Evolutionary conservation across 2,797 vertebrate species (phyloP).

Genomic region (Rhadinocentrus ornatus): DNA sequence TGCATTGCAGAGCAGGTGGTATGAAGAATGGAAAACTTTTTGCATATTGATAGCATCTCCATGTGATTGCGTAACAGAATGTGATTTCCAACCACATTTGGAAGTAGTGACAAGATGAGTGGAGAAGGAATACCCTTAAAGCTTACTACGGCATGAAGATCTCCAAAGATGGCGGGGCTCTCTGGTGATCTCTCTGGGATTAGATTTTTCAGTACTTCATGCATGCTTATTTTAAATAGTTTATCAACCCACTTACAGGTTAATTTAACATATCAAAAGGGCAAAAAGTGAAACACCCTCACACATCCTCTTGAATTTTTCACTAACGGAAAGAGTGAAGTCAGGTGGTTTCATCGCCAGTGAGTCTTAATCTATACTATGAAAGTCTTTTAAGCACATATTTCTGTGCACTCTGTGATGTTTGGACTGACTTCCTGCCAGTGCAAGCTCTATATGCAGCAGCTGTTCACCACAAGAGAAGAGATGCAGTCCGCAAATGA

Average conservation of each 20-base stretch:
- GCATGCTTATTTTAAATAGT: not conserved
- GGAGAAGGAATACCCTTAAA: constrained; percentile 59
- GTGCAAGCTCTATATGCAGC: constrained; percentile 63
- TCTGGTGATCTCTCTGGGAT: not conserved
- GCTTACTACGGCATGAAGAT: not conserved
- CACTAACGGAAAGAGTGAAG: constrained; percentile 50
- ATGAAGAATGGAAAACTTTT: constrained; percentile 60
- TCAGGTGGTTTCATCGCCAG: constrained; percentile 50
- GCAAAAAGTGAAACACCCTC: constrained; percentile 13
- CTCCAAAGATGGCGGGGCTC: constrained; percentile 1
- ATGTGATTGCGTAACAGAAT: constrained; percentile 69
- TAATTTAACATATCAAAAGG: not conserved
- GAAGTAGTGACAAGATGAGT: constrained; percentile 40
- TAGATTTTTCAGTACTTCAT: not conserved
- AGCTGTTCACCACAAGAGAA: constrained; percentile 75
- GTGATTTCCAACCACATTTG: constrained; percentile 76
- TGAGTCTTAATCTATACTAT: constrained; percentile 47
- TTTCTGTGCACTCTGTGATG: constrained; percentile 73
- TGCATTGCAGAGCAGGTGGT: constrained; percentile 36
- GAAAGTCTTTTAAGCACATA: constrained; percentile 48
- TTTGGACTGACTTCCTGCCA: constrained; percentile 80
- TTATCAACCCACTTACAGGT: not conserved
- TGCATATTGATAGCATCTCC: constrained; percentile 52
- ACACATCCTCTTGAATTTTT: constrained; percentile 18
- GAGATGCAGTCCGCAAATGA: constrained; percentile 45